Base-by-base conservation (phyloP, 2,797 vertebrate species). In the Phoxinus dragarum region DNA sequence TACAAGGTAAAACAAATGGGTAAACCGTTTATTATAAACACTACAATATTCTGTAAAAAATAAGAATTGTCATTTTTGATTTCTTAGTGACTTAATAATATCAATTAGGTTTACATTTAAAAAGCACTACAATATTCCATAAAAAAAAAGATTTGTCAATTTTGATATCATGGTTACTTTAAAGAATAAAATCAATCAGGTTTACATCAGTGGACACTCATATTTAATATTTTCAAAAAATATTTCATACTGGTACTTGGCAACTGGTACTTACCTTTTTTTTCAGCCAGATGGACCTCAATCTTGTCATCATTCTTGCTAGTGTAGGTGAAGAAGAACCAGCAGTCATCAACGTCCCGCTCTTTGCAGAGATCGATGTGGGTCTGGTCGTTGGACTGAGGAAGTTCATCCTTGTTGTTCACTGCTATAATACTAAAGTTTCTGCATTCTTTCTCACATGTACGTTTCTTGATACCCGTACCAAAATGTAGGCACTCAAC, bases 281-380 rank as follows among this genome's bases (percentile, higher is more conserved):
- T 94, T 82, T 98, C 95, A 34, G 97, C 94, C 83, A 98, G 97
- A 0, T 89, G 90, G 1, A 95, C 94, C 87, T 96, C 95, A 10
- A 95, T 93, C 3, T 9, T 67, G 16, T 95, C 97, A 10, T 94
- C 92, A 4, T 96, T 97, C 66, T 89, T 89, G 89, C 97, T 94
- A 1, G 96, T 95, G 7, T 96, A 98, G 0, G 97, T 97, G 92
- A 96, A 99, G 91, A 97, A 97, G 94, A 99, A 97, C 97, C 96
- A 99, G 94, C 98, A 99, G 93, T 99, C 97, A 0, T 98, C 96
- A 4, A 95, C 94, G 9, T 98, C 97, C 19, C 97, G 95, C 94
- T 98, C 97, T 52, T 99, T 99, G 93, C 98, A 99, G 69, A 97
- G 95, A 1, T 94, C 94, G 80, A 97, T 95, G n/a, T 95, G 94